Evolutionary conservation across 2,797 vertebrate species (phyloP), one percentile per base, ranked within the genome.

Genomic region (Melanotaenia nigrans): DNA sequence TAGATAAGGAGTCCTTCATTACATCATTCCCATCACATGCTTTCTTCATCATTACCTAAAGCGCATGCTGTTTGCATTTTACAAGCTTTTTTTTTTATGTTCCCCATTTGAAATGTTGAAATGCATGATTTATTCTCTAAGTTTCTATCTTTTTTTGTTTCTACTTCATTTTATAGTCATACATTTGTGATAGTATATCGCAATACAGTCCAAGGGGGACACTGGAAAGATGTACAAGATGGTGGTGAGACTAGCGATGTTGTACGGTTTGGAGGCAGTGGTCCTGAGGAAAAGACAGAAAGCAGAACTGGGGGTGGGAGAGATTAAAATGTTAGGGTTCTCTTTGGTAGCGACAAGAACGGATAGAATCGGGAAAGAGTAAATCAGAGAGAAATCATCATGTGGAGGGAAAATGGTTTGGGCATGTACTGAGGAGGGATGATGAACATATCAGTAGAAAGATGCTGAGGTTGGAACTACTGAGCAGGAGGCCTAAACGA

Each of bases 1-100:
- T 51, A 30, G 33, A 9, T 36, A 33, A 54, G 49, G 16, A 47
- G 60, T 25, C 38, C 38, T 45, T 71, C 30, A 57, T 71, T 57
- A 71, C 40, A 56, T 70, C 58, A 61, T n/a, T 22, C 18, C 5
- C 12, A 40, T 33, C 22, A 67, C 18, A 20, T 28, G 3, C 7
- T 38, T 38, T 12, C 4, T 22, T 55, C 49, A 42, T 56, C 13
- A 25, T n/a, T 7, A 35, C 20, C 32, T 45, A 22, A 30, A 58
- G 22, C 12, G 25, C 51, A 12, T 24, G 8, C 2, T 13, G n/a
- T 24, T 53, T 12, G 4, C 16, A 42, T 12, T 42, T 12, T 42
- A 4, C 40, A 42, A 18, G 24, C 24, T 12, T 25, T 25, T 25
- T 45, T n/a, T 36, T 59, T 28, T 51, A 38, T 20, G 28, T 22